Conservation (phyloP, 2,113 vertebrate species). For the Zeus faber region DNA sequence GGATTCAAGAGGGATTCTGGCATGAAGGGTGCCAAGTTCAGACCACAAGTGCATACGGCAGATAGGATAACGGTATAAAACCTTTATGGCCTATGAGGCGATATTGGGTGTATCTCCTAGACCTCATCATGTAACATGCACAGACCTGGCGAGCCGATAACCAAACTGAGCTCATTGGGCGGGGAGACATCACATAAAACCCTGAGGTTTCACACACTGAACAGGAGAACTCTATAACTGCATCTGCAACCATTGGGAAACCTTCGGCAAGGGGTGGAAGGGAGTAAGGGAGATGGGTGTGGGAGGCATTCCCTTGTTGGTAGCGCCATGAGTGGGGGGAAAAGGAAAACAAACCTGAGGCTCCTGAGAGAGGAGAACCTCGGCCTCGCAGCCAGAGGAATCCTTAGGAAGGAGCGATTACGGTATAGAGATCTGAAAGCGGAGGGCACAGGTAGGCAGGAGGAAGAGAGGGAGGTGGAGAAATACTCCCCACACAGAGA, state of each 20-base stretch:
- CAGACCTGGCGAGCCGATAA: no score
- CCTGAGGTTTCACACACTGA: no score
- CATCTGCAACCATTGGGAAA: no score
- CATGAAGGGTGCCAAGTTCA: slow-evolving; percentile 30
- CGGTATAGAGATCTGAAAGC: slow-evolving; percentile 91
- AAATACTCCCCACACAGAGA: slow-evolving; percentile 30
- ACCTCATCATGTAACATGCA: no score
- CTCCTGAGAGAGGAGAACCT: slow-evolving; percentile 97
- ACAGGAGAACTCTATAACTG: no score
- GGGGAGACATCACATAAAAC: no score
- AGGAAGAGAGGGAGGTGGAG: slow-evolving; percentile 58
- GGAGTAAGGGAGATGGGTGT: no score
- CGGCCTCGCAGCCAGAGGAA: slow-evolving; percentile 91
- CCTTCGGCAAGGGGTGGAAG: background rate
- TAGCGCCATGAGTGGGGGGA: slow-evolving; percentile 56
- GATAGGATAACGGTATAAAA: slow-evolving; percentile 14
- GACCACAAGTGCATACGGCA: background rate
- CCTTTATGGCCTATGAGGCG: slow-evolving; percentile 28
- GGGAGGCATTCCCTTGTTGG: slow-evolving; percentile 42
- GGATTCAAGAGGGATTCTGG: slow-evolving; percentile 28
- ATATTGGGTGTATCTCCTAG: no score
- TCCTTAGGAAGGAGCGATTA: slow-evolving; percentile 96
- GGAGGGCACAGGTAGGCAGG: slow-evolving; percentile 61
- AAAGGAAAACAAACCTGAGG: slow-evolving; percentile 86
- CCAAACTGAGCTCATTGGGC: no score